phyloP scores from a whole-genome alignment of 2,113 vertebrate species.

The Corydoras sp. region DNA sequence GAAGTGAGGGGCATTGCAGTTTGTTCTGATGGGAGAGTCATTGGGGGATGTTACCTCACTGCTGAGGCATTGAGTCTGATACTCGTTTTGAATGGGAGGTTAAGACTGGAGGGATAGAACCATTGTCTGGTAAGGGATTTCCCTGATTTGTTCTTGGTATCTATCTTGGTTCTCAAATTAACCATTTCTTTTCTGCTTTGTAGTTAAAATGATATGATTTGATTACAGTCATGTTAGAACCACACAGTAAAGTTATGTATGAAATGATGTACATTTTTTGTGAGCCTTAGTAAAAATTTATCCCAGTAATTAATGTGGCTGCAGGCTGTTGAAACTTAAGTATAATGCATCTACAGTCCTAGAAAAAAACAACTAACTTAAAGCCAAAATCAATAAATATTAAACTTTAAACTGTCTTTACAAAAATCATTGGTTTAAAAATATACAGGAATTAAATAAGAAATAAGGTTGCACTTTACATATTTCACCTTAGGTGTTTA shows the following conservation, averaged over 20 bases:
- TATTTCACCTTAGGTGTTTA: too few relatives aligned
- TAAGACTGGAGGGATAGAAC: slow-evolving; percentile 30
- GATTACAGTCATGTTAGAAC: neutral
- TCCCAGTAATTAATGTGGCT: slow-evolving; percentile 9
- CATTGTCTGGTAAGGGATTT: slow-evolving; percentile 35
- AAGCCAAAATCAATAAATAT: too few relatives aligned
- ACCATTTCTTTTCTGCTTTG: neutral
- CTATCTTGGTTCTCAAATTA: neutral
- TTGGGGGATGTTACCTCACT: slow-evolving; percentile 32
- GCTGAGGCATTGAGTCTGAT: slow-evolving; percentile 28
- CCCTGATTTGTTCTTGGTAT: slow-evolving; percentile 6
- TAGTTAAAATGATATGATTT: neutral
- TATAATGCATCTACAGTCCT: neutral
- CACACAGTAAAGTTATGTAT: neutral
- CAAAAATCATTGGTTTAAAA: too few relatives aligned
- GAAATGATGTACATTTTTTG: neutral
- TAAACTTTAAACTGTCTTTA: too few relatives aligned
- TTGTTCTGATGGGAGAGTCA: slow-evolving; percentile 31
- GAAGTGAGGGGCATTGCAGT: slow-evolving; percentile 40
- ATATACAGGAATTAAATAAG: too few relatives aligned
- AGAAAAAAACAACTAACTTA: too few relatives aligned
- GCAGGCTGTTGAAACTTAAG: slow-evolving; percentile 14
- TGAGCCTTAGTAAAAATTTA: slow-evolving; percentile 14
- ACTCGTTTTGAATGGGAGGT: slow-evolving; percentile 28
- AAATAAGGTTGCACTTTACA: too few relatives aligned